Conservation (phyloP, 2,113 vertebrate species). For the Mola mola region DNA sequence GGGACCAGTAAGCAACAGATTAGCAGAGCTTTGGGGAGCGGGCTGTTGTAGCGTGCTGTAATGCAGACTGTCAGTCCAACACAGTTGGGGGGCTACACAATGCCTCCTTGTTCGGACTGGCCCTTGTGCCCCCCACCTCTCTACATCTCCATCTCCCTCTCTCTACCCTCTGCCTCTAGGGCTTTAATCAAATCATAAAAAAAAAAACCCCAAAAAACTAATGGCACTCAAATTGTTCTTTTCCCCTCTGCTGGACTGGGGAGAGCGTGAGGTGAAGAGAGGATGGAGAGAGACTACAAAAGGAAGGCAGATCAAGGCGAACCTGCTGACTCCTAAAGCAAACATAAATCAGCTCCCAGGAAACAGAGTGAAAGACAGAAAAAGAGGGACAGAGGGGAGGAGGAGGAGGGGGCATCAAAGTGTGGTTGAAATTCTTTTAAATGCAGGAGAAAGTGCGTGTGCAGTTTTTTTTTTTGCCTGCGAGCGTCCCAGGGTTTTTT, state of each 20-base stretch:
- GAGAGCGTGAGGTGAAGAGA: not conserved
- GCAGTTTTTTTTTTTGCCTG: not conserved
- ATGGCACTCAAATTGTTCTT: conserved; percentile 26
- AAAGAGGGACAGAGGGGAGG: conserved; percentile 15
- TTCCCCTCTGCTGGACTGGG: not conserved
- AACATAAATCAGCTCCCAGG: conserved; percentile 71
- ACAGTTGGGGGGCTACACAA: conserved; percentile 77
- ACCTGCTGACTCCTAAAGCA: conserved; percentile 38
- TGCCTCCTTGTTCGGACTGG: conserved; percentile 77
- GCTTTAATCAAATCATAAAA: conserved; percentile 54
- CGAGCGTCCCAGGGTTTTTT: not conserved
- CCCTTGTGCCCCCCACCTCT: conserved; percentile 65
- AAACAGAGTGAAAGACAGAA: conserved; percentile 41
- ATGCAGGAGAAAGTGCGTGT: conserved; percentile 33
- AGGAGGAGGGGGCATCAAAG: conserved; percentile 67
- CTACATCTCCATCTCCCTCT: conserved; percentile 53
- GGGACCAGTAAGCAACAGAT: conserved; percentile 65
- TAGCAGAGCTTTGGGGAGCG: conserved; percentile 63
- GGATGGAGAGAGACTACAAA: conserved; percentile 20
- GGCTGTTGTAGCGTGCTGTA: conserved; percentile 74
- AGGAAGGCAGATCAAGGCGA: conserved; percentile 34
- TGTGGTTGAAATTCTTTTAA: conserved; percentile 63
- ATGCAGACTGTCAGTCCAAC: conserved; percentile 76
- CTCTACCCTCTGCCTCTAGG: conserved; percentile 35
- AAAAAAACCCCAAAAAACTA: too few species aligned